These are phyloP conservation scores for Scaptomyza parva DNA, from an alignment of 2,888 invertebrate genomes.

Conservation along the genomic window DNA sequence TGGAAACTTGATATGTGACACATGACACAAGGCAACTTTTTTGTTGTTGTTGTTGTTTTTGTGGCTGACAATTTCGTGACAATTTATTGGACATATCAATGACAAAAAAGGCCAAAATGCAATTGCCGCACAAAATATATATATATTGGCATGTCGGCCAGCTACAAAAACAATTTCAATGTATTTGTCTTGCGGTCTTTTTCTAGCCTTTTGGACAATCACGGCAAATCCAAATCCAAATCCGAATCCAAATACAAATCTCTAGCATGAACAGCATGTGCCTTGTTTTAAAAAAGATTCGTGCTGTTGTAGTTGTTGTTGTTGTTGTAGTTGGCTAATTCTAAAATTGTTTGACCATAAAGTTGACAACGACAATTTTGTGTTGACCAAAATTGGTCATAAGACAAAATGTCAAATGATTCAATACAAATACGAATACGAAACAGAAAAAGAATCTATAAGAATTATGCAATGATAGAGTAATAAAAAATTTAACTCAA, in stretches of 20 bases:
- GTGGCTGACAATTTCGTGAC: slow-evolving; percentile 66
- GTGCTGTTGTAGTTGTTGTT: slow-evolving; percentile 18
- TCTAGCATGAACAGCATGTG: slow-evolving; percentile 56
- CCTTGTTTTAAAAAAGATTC: slow-evolving; percentile 28
- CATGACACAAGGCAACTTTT: slow-evolving; percentile 40
- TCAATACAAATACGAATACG: slow-evolving; percentile 35
- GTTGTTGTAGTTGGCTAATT: slow-evolving; percentile 58
- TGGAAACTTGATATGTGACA: slow-evolving; percentile 51
- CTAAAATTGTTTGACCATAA: slow-evolving; percentile 52
- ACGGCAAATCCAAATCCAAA: slow-evolving; percentile 30
- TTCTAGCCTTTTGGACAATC: slow-evolving; percentile 36
- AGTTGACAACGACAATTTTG: slow-evolving; percentile 49
- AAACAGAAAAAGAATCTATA: too few species aligned
- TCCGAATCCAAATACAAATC: slow-evolving; percentile 20
- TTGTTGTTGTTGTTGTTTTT: slow-evolving; percentile 15
- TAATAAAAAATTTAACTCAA: neutral
- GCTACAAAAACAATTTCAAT: slow-evolving; percentile 43
- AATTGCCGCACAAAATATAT: slow-evolving; percentile 60
- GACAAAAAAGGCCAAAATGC: slow-evolving; percentile 66
- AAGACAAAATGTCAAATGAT: slow-evolving; percentile 70
- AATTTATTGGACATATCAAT: slow-evolving; percentile 76
- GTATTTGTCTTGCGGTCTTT: slow-evolving; percentile 7
- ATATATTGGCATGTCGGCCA: slow-evolving; percentile 41
- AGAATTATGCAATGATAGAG: slow-evolving; percentile 11
- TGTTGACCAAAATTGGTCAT: slow-evolving; percentile 62